phyloP scores from a whole-genome alignment of 2,797 vertebrate species.

The Lagodon rhomboides region DNA sequence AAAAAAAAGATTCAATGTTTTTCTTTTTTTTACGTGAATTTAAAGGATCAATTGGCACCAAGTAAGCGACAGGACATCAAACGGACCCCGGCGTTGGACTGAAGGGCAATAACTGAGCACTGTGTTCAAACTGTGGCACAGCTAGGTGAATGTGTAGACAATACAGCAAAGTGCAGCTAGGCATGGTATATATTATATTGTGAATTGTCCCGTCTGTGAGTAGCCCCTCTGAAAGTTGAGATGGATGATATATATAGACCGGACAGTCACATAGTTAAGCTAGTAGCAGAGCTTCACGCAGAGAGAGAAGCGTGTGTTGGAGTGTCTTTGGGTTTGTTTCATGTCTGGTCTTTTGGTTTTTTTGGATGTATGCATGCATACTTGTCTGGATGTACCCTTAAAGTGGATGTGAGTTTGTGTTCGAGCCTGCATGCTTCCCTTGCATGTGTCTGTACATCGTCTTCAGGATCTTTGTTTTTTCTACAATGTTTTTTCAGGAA shows the following conservation, averaged over 20 bases:
- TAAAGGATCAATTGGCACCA: conserved; percentile 11
- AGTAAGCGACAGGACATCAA: conserved; percentile 25
- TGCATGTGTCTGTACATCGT: conserved; percentile 45
- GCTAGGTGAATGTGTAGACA: conserved; percentile 25
- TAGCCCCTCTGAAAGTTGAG: conserved; percentile 4
- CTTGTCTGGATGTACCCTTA: conserved; percentile 40
- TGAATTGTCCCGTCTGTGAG: not conserved
- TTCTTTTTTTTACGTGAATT: not conserved
- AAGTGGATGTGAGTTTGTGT: conserved; percentile 53
- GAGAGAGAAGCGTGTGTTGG: conserved; percentile 19
- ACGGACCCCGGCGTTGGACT: not conserved
- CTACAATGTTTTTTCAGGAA: conserved; percentile 23
- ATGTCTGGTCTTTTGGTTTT: conserved; percentile 48
- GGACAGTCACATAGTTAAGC: conserved; percentile 36
- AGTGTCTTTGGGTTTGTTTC: conserved; percentile 62
- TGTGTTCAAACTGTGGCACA: conserved; percentile 34
- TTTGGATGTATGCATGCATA: conserved; percentile 66
- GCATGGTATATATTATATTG: conserved; percentile 15
- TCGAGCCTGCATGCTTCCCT: conserved; percentile 65
- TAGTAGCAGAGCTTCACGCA: conserved; percentile 8
- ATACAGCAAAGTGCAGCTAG: conserved; percentile 50
- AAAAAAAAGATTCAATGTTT: conserved; percentile 27
- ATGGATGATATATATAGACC: conserved; percentile 6
- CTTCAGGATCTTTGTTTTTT: conserved; percentile 5
- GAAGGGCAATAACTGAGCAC: conserved; percentile 9